Evolutionary conservation across 2,113 vertebrate genomes (phyloP).

Genomic region (Micronycteris hirsuta): DNA sequence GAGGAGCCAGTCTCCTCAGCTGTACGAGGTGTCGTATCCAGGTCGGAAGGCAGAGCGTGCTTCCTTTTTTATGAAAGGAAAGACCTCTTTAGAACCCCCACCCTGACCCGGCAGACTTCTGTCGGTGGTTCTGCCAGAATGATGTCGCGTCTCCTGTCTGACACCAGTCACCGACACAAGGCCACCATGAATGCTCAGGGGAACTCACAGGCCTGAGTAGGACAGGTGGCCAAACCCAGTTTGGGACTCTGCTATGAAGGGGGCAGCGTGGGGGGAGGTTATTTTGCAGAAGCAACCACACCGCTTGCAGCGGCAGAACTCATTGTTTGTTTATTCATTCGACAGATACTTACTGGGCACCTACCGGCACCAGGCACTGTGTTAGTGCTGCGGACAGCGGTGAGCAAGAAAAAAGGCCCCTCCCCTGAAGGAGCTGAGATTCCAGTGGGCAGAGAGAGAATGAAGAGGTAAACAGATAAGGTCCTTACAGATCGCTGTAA

Average conservation of each 20-base stretch:
- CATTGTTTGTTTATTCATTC: background rate
- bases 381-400: background rate
- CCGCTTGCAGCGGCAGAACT: background rate
- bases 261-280: background rate
- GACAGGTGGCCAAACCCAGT: background rate
- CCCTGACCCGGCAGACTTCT: background rate
- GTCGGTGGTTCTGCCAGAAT: background rate
- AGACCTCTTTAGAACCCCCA: background rate
- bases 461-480: background rate
- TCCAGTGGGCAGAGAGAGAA: background rate
- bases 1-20: background rate
- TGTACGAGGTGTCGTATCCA: fast-evolving
- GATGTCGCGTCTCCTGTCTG: background rate
- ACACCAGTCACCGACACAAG: background rate
- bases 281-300: background rate
- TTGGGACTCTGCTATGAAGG: background rate
- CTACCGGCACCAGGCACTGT: background rate
- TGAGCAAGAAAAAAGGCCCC: background rate
- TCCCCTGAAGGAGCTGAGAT: background rate
- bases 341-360: background rate
- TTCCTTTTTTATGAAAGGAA: background rate
- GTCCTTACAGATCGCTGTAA: background rate
- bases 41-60: background rate
- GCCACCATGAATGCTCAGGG: background rate
- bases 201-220: background rate